Evolutionary conservation across 2,888 invertebrate species (phyloP).

Genomic region (Hirtodrosophila trivittata): DNA sequence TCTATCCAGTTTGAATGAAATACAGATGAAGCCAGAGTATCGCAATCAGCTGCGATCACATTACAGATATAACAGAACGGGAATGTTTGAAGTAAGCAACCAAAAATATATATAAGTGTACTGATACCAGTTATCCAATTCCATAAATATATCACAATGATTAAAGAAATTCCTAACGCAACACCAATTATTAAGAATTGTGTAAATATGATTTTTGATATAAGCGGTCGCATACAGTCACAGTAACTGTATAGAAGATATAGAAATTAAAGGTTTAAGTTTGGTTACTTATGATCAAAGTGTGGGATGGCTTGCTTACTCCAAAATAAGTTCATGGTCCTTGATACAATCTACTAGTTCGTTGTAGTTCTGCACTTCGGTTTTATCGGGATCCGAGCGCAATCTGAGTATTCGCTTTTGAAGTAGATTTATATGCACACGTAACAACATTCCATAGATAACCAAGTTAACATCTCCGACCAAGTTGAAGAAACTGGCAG

Average conservation of each 20-base stretch:
- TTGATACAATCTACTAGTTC: conserved; percentile 41
- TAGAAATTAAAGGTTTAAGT: background rate
- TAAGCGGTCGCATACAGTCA: conserved; percentile 38
- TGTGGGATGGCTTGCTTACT: too few relatives aligned
- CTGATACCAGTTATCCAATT: conserved; percentile 31
- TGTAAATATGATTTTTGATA: conserved; percentile 49
- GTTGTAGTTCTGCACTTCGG: conserved; percentile 34
- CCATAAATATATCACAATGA: conserved; percentile 38
- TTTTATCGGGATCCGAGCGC: conserved; percentile 20
- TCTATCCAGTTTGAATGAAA: conserved; percentile 50
- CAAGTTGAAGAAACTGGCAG: conserved; percentile 44
- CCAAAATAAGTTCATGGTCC: conserved; percentile 51
- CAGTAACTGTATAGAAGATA: conserved; percentile 14
- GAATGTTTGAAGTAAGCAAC: conserved; percentile 29
- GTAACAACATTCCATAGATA: conserved; percentile 38
- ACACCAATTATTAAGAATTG: conserved; percentile 33
- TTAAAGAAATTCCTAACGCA: conserved; percentile 33
- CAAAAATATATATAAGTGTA: conserved; percentile 19
- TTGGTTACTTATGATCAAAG: too few relatives aligned
- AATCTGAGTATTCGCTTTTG: conserved; percentile 33
- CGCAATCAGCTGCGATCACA: conserved; percentile 38
- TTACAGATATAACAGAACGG: conserved; percentile 51
- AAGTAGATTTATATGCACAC: conserved; percentile 36
- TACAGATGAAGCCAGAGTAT: conserved; percentile 36
- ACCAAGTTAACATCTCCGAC: conserved; percentile 42